Evolutionary conservation across 2,888 invertebrate genomes (phyloP).

Genomic region (Dichetophora obliterata): DNA sequence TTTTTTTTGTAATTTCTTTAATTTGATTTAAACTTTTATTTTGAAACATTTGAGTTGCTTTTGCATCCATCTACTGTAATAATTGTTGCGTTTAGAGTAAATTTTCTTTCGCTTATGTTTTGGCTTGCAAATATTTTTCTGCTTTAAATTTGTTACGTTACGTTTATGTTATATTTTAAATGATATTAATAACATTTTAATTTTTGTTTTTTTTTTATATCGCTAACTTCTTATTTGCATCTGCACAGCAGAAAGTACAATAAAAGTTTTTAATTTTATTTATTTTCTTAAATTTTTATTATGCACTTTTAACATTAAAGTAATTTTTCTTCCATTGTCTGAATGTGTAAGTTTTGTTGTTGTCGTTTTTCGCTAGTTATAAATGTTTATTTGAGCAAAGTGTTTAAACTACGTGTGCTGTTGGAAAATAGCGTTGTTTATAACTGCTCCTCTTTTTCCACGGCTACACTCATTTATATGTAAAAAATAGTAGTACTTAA

Average conservation of each 20-base stretch:
- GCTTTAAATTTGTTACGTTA: background rate
- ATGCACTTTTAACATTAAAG: slow-evolving; percentile 44
- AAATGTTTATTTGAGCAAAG: slow-evolving; percentile 23
- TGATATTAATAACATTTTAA: background rate
- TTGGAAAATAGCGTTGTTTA: background rate
- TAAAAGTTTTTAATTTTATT: slow-evolving; percentile 40
- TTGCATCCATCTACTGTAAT: background rate
- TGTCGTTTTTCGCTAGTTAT: background rate
- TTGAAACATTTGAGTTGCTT: background rate
- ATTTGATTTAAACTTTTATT: background rate
- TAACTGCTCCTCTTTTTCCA: background rate
- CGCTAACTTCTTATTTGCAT: slow-evolving; percentile 61
- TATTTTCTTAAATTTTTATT: slow-evolving; percentile 6
- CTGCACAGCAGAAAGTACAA: slow-evolving; percentile 64
- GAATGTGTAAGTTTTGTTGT: background rate
- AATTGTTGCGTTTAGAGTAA: slow-evolving; percentile 18
- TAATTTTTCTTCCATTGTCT: slow-evolving; percentile 38
- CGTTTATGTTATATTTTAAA: background rate
- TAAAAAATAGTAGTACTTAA: slow-evolving; percentile 8
- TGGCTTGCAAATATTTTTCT: background rate
- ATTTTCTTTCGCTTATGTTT: background rate
- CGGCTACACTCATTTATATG: background rate
- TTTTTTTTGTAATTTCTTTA: slow-evolving; percentile 18
- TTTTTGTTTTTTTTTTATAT: slow-evolving; percentile 5
- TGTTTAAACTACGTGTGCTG: slow-evolving; percentile 5